Evolutionary conservation across 2,888 invertebrate species (phyloP).

Genomic region (Heliconius ethilla): DNA sequence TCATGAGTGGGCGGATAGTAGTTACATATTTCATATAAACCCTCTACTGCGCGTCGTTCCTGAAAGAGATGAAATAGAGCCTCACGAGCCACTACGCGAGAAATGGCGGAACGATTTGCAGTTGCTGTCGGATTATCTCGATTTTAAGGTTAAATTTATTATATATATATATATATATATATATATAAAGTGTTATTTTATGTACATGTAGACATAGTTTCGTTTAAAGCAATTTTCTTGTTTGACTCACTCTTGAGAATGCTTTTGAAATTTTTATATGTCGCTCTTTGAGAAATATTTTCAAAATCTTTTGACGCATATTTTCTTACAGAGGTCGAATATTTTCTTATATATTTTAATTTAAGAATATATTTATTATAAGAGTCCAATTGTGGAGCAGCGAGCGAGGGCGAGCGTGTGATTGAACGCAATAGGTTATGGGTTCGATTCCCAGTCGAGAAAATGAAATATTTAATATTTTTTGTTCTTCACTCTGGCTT

Average conservation of each 20-base stretch:
- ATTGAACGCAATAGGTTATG: too few relatives aligned
- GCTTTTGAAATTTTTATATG: neutral
- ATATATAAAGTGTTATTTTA: neutral
- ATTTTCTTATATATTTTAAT: too few relatives aligned
- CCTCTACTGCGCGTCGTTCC: slow-evolving; percentile 71
- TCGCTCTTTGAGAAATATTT: neutral
- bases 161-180: too few relatives aligned
- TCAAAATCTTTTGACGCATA: neutral
- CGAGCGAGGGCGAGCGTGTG: too few relatives aligned
- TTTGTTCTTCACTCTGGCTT: too few relatives aligned
- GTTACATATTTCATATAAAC: slow-evolving; percentile 82
- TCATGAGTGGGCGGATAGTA: slow-evolving; percentile 83
- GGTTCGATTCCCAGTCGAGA: too few relatives aligned
- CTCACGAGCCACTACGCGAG: slow-evolving; percentile 71
- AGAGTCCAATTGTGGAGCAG: too few relatives aligned
- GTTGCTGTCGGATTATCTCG: slow-evolving; percentile 83
- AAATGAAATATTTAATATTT: too few relatives aligned
- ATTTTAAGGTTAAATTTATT: slow-evolving; percentile 78
- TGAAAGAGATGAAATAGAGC: slow-evolving; percentile 67
- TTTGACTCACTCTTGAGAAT: neutral
- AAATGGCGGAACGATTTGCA: slow-evolving; percentile 83
- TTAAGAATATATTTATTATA: too few relatives aligned
- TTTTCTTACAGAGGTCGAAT: neutral
- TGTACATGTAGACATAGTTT: neutral
- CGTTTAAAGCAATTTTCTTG: neutral